Evolutionary conservation across 2,888 invertebrate species (phyloP).

Genomic region (Acleris holmiana): DNA sequence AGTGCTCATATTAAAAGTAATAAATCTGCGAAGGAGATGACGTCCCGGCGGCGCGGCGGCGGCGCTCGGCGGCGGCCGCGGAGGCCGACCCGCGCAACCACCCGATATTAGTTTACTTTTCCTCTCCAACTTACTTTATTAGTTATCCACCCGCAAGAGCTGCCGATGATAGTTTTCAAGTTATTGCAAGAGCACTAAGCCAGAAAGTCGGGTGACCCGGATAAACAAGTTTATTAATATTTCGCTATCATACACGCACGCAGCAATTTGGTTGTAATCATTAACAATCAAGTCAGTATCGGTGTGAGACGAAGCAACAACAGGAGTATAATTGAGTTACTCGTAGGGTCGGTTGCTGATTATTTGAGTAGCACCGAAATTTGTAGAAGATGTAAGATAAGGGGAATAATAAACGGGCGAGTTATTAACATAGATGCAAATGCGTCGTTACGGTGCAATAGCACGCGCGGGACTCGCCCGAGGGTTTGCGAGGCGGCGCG

Average conservation of each 20-base stretch:
- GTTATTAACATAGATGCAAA: constrained; percentile 66
- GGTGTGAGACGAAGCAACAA: constrained; percentile 2
- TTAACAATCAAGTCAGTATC: constrained; percentile 1
- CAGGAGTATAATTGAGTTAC: constrained; percentile 39
- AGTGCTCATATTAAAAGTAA: constrained; percentile 77
- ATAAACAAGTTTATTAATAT: constrained; percentile 18
- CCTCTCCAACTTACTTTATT: constrained; percentile 83
- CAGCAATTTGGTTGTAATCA: neutral
- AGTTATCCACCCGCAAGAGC: constrained; percentile 75
- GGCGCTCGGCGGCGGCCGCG: constrained; percentile 49
- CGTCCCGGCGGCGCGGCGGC: constrained; percentile 46
- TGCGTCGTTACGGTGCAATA: constrained; percentile 57
- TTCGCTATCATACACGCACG: neutral
- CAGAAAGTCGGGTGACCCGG: constrained; percentile 39
- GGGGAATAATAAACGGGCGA: constrained; percentile 57
- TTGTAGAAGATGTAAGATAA: constrained; percentile 44
- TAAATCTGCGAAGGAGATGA: constrained; percentile 73
- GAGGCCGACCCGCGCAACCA: constrained; percentile 65
- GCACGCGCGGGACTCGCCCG: constrained; percentile 53
- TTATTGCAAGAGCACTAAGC: constrained; percentile 74
- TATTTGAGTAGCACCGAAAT: constrained; percentile 32
- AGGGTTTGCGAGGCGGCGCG: constrained; percentile 43
- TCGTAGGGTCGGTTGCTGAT: constrained; percentile 35
- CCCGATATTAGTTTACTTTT: constrained; percentile 85
- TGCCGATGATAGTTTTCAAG: constrained; percentile 75